Base-by-base conservation (phyloP, 2,113 vertebrate species). In the Cariama cristata region DNA sequence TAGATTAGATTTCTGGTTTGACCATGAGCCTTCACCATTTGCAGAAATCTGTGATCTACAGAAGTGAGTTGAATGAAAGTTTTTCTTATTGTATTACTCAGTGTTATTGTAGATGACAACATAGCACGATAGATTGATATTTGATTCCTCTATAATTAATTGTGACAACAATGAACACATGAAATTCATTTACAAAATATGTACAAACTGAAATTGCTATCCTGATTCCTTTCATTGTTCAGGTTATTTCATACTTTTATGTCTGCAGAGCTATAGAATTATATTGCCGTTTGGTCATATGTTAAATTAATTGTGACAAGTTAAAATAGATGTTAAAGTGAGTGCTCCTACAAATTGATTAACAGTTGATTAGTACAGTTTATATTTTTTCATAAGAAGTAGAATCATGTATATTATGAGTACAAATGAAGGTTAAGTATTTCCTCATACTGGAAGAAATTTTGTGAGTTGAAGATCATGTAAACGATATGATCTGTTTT, bases 121-220 rank as follows among this genome's bases (percentile, higher is more conserved):
- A 45, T 33, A 67, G 23, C 67, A 64, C 3, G 19, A 38, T 42
- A 80, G 55, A 93, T 55, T 95, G 96, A 91, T 97, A 92, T n/a
- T 94, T 95, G 84, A 86, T 97, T 97, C 95, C 86, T 97, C 77
- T 96, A 10, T 86, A 97, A 95, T 97, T 97, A 96, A 91, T 97
- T 97, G 83, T 97, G 97, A 95, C 84, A 94, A 91, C 80, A 92
- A 74, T 8, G 23, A 98, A 90, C 91, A 92, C 75, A 42, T 91
- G 83, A 91, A 97, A 95, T 94, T 95, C 3, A 2, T 96, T 83
- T 94, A 79, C 82, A 90, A 87, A 90, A 94, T 92, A 75, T 76
- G 84, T 91, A 95, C 95, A 96, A 96, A 97, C 91, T 93, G 94
- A 95, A 97, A 74, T 63, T 55, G 20, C 76, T 80, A 8, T 47